Evolutionary conservation across 2,797 vertebrate species (phyloP), one percentile per base, ranked within the genome.

Genomic region (Sebastolobus alascanus): DNA sequence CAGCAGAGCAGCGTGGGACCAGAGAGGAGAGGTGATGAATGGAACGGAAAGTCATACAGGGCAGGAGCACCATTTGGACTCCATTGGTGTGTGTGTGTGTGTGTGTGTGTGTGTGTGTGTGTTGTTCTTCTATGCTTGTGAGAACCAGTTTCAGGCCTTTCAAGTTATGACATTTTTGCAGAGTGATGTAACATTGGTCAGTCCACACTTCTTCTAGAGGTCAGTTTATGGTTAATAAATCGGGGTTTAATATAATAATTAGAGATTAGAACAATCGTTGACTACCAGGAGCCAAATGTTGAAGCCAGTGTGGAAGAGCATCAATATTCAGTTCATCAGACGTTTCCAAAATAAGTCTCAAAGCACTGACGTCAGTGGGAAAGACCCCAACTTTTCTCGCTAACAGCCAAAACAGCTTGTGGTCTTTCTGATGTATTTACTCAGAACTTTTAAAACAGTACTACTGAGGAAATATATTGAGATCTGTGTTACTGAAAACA

Each of bases 21-120:
- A 70, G 87, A 67, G 84, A 71, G 81, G 65, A 90, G 73, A 79
- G 78, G 79, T 87, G 90, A 92, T 93, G 87, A 90, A 92, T 90
- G 83, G 60, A 87, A 68, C 55, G 12, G 71, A 86, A 79, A 92
- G 85, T 86, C 74, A 46, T 73, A 66, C 75, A 72, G 80, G 71
- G 35, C 84, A 75, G 71, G 11, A 76, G 82, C 60, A 82, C 73
- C 78, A 75, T 77, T 83, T 73, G 76, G 82, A 86, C 84, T 77
- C 4, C 14, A 38, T 66, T 43, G 35, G 31, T 12, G 9, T n/a
- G 73, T 20, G 67, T 59, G 52, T 65, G 31, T 71, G 56, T 68
- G 46, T 43, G 12, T 52, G 31, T 81, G 65, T 65, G n/a, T 69
- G 73, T 76, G 64, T 78, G 64, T 73, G 37, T 65, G 60, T 79